These are phyloP conservation scores for Drosophila malerkotliana DNA, from an alignment of 1,140 invertebrate genomes.

Conservation along the genomic window DNA sequence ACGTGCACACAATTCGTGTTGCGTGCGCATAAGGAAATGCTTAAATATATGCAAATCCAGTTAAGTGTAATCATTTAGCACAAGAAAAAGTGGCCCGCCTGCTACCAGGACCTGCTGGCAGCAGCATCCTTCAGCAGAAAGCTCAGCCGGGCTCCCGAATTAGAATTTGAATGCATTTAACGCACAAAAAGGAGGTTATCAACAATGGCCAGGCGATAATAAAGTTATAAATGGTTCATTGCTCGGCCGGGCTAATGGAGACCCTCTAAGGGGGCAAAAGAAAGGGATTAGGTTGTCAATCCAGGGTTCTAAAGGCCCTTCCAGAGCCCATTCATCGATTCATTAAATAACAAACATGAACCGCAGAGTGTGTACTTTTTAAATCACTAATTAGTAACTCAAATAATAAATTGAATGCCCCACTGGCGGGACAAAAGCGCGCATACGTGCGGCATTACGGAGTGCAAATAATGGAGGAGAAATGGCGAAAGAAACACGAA, in stretches of 20 bases:
- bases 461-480: slow-evolving; percentile 73
- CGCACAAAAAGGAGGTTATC: slow-evolving; percentile 37
- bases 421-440: slow-evolving; percentile 2
- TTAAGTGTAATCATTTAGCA: slow-evolving; percentile 82
- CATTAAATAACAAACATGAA: background rate
- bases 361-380: background rate
- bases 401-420: slow-evolving; percentile 26
- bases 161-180: slow-evolving; percentile 78
- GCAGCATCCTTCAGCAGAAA: slow-evolving; percentile 30
- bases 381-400: slow-evolving; percentile 4
- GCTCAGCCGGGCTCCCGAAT: slow-evolving; percentile 42
- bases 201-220: slow-evolving; percentile 48
- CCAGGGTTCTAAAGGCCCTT: too few relatives aligned
- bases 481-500: slow-evolving; percentile 58
- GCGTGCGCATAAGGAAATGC: slow-evolving; percentile 79
- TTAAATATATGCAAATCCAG: slow-evolving; percentile 83
- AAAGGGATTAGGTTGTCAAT: too few relatives aligned
- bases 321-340: too few relatives aligned
- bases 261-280: too few relatives aligned
- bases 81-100: slow-evolving; percentile 62
- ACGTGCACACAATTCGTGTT: slow-evolving; percentile 79
- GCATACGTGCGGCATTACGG: slow-evolving; percentile 55
- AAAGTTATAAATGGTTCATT: slow-evolving; percentile 49
- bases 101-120: slow-evolving; percentile 30
- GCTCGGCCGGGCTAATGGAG: background rate